Percentiles rank a stretch among this genome's conserved stretches.
phyloP scores from a whole-genome alignment of 2,113 vertebrate species.

The Andinoacara biseriatus region DNA sequence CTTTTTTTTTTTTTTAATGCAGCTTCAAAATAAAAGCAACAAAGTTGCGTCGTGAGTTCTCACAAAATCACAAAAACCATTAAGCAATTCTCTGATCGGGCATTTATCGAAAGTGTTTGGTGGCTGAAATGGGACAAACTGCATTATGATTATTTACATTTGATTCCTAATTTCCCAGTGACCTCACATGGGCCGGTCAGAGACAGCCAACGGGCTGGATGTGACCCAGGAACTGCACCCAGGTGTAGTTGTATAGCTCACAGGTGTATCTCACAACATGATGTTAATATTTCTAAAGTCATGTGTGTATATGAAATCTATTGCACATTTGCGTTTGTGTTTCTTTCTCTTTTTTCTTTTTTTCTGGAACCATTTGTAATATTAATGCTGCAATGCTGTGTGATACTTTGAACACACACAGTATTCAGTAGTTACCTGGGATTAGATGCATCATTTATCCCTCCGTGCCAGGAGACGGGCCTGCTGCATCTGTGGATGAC shows the following conservation, averaged over 20 bases:
- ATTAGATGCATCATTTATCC: not conserved
- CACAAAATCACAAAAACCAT: not conserved
- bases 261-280: not conserved
- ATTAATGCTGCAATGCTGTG: not conserved
- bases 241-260: not conserved
- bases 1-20: not conserved
- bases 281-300: not conserved
- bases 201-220: not conserved
- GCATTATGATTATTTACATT: not conserved
- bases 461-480: conserved; percentile 37
- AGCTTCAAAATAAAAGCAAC: not conserved
- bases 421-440: not conserved
- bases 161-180: not conserved
- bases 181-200: not conserved
- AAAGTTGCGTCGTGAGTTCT: not conserved
- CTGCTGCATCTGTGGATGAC: conserved; percentile 54
- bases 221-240: rapidly evolving
- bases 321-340: not conserved
- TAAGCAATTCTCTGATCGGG: too few species aligned
- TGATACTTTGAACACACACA: not conserved
- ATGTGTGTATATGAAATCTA: not conserved
- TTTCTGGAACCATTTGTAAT: not conserved
- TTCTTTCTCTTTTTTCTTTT: not conserved
- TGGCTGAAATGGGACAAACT: not conserved
- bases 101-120: not conserved